Conservation (phyloP, 2,113 vertebrate species). For the Alligator sinensis region DNA sequence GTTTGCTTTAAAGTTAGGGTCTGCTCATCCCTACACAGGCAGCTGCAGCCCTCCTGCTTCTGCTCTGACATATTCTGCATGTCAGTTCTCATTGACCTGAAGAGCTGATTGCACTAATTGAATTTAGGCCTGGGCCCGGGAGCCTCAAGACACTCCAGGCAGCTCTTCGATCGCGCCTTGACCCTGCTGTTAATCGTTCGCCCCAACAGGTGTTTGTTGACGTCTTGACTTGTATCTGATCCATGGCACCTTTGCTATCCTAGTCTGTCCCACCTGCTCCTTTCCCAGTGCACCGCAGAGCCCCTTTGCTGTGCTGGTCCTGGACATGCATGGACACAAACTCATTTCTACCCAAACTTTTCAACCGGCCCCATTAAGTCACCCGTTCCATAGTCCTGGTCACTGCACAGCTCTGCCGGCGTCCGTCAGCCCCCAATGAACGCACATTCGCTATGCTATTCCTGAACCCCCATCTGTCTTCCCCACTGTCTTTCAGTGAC, state of each 20-base stretch:
- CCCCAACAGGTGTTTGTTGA: neutral
- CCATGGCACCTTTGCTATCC: neutral
- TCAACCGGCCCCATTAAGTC: neutral
- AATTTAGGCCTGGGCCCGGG: neutral
- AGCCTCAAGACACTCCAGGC: neutral
- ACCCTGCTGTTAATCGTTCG: neutral
- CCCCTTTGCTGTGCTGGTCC: neutral
- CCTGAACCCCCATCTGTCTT: neutral
- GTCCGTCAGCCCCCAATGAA: neutral
- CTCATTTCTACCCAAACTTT: neutral
- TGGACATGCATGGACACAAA: neutral
- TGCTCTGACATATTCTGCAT: too few relatives aligned
- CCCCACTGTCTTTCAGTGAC: neutral
- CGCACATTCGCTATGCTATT: neutral
- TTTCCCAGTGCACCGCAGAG: neutral
- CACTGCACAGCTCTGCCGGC: neutral
- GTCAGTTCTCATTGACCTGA: neutral
- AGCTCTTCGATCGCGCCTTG: neutral
- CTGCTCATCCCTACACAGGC: neutral
- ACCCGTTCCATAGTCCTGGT: neutral
- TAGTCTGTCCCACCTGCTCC: neutral
- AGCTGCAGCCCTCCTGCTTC: neutral
- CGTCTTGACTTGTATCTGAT: neutral
- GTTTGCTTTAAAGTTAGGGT: neutral
- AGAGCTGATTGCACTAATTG: neutral